phyloP scores from a whole-genome alignment of 2,888 invertebrate species.

The Dusona sp. region DNA sequence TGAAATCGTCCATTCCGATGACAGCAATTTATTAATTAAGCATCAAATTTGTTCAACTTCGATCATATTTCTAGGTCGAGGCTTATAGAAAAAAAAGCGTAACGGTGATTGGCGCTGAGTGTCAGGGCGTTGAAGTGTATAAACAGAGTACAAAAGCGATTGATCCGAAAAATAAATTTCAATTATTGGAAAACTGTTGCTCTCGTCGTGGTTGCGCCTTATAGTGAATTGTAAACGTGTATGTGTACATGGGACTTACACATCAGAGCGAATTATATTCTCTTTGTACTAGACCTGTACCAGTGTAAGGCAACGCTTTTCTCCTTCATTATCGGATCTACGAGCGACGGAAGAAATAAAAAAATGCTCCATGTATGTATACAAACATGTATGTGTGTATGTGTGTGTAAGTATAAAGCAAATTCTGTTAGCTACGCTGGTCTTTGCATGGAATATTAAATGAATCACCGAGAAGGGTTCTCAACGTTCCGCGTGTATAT shows the following conservation, averaged over 20 bases:
- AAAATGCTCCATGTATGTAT: slow-evolving; percentile 9
- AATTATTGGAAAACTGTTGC: slow-evolving; percentile 68
- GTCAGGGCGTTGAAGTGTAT: slow-evolving; percentile 2
- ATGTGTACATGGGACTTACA: not conserved
- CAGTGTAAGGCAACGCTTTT: slow-evolving; percentile 51
- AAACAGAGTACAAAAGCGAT: slow-evolving; percentile 30
- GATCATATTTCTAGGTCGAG: not conserved
- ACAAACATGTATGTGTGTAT: not conserved
- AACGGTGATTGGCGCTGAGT: slow-evolving; percentile 12
- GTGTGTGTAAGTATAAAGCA: slow-evolving; percentile 11
- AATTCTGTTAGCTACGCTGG: slow-evolving; percentile 29
- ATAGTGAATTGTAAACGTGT: slow-evolving; percentile 3
- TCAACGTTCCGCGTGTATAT: slow-evolving; percentile 41
- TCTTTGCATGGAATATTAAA: slow-evolving; percentile 57
- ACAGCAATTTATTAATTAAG: not conserved
- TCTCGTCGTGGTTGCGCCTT: slow-evolving; percentile 16
- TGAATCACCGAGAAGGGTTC: slow-evolving; percentile 47
- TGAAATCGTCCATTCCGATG: not conserved
- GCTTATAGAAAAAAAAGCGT: slow-evolving; percentile 30
- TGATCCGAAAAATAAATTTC: slow-evolving; percentile 59
- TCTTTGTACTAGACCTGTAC: slow-evolving; percentile 45
- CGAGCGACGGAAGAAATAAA: slow-evolving; percentile 36
- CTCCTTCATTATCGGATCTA: slow-evolving; percentile 64
- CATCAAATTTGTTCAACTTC: not conserved
- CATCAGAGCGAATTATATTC: slow-evolving; percentile 31